Percentiles rank a stretch among this genome's conserved stretches.
phyloP scores from a whole-genome alignment of 1,140 invertebrate genomes.

The Drosophila virilis region DNA sequence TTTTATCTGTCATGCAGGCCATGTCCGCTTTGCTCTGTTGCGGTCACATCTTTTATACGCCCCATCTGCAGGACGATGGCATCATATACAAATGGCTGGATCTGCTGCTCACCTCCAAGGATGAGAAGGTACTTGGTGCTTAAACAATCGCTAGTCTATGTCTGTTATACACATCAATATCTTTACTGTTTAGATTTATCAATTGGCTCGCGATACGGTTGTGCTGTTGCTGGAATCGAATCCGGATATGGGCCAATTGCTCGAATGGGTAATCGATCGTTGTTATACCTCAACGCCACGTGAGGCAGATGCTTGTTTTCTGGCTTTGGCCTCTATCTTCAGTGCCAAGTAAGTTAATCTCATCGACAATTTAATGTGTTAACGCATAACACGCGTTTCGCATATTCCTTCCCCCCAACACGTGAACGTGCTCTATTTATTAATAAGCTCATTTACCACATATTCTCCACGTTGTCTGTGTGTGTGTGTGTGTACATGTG shows the following conservation, averaged over 20 bases:
- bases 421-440: conserved; percentile 35
- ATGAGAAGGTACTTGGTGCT: conserved; percentile 90
- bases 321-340: conserved; percentile 97
- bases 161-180: neutral
- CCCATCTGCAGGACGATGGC: conserved; percentile 94
- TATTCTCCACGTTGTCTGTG: neutral
- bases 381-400: conserved; percentile 48
- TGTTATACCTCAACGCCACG: conserved; percentile 96
- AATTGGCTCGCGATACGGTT: conserved; percentile 96
- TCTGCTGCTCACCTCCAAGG: conserved; percentile 93
- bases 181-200: conserved; percentile 89
- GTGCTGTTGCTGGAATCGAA: conserved; percentile 97
- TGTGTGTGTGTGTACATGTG: neutral
- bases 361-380: conserved; percentile 35
- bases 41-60: conserved; percentile 95
- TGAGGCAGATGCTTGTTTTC: conserved; percentile 97
- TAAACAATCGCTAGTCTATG: neutral
- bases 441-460: conserved; percentile 50
- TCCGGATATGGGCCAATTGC: conserved; percentile 94
- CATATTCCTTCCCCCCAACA: too few species aligned
- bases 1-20: conserved; percentile 86
- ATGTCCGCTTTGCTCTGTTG: conserved; percentile 98
- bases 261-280: conserved; percentile 99
- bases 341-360: conserved; percentile 91
- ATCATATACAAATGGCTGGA: conserved; percentile 97